Conservation (phyloP, 2,113 vertebrate genomes). For the Trichechus manatus region DNA sequence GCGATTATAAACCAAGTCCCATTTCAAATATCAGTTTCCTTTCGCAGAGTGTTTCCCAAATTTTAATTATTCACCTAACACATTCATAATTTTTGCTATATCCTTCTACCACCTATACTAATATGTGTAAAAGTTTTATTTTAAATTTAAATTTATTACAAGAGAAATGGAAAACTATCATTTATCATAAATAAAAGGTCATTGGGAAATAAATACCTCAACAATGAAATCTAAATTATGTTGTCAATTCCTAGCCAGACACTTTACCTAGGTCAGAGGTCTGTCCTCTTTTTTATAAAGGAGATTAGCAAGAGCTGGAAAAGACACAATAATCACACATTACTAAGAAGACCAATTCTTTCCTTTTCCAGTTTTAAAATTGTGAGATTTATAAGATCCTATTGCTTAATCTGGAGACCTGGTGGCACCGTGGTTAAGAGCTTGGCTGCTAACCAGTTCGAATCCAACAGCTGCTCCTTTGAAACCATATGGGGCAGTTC, state of each 20-base stretch:
- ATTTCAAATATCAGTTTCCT: neutral
- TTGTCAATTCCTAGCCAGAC: neutral
- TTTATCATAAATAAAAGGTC: neutral
- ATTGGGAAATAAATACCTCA: constrained; percentile 13
- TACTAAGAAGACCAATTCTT: neutral
- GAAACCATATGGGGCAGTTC: too few species aligned
- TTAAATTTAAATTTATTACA: constrained; percentile 45
- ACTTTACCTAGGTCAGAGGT: neutral
- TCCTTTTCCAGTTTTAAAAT: constrained; percentile 30
- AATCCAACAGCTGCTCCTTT: neutral
- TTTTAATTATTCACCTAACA: neutral
- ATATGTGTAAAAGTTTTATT: constrained; percentile 11
- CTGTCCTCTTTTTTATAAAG: neutral
- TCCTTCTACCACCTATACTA: neutral
- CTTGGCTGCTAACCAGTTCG: neutral
- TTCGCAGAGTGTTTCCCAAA: neutral
- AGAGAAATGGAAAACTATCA: constrained; percentile 14
- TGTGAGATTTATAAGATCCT: neutral
- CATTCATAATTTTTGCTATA: neutral
- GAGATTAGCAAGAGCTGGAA: neutral
- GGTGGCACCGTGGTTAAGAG: neutral
- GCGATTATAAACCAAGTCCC: constrained; percentile 13
- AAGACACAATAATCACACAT: neutral
- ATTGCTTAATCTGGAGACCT: neutral
- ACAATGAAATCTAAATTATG: neutral